These are phyloP conservation scores for Drosophila pallidifrons DNA, from an alignment of 1,140 invertebrate species.

Conservation along the genomic window DNA sequence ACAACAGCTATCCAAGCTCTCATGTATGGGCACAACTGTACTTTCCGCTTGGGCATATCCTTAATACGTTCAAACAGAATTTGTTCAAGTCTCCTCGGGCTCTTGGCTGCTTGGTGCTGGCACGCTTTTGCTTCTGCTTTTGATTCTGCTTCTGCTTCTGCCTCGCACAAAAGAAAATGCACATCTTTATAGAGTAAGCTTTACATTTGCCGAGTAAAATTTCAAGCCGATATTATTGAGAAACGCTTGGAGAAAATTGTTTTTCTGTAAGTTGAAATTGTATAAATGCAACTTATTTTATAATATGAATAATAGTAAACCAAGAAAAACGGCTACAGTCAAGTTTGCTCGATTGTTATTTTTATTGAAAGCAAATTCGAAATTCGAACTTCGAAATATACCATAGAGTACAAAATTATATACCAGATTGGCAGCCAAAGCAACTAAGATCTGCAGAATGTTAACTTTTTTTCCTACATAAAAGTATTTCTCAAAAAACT, in stretches of 20 bases:
- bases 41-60: constrained; percentile 23
- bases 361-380: too few species aligned
- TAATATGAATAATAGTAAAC: too few species aligned
- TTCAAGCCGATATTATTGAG: not conserved
- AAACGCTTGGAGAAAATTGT: not conserved
- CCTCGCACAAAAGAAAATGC: constrained; percentile 3
- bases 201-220: not conserved
- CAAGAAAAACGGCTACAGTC: too few species aligned
- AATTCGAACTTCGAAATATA: too few species aligned
- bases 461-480: too few species aligned
- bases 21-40: constrained; percentile 22
- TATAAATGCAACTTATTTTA: not conserved
- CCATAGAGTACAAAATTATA: too few species aligned
- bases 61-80: constrained; percentile 29
- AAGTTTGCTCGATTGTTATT: too few species aligned
- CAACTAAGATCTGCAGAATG: too few species aligned
- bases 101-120: not conserved
- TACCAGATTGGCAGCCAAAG: too few species aligned
- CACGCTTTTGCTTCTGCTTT: not conserved
- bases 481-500: too few species aligned
- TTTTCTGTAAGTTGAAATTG: not conserved
- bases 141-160: not conserved
- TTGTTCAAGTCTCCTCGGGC: constrained; percentile 18
- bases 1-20: not conserved
- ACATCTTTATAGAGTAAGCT: constrained; percentile 8